Evolutionary conservation across 2,113 vertebrate species (phyloP), one percentile per base, ranked within the genome.

Genomic region (Mormyrus iriodes): DNA sequence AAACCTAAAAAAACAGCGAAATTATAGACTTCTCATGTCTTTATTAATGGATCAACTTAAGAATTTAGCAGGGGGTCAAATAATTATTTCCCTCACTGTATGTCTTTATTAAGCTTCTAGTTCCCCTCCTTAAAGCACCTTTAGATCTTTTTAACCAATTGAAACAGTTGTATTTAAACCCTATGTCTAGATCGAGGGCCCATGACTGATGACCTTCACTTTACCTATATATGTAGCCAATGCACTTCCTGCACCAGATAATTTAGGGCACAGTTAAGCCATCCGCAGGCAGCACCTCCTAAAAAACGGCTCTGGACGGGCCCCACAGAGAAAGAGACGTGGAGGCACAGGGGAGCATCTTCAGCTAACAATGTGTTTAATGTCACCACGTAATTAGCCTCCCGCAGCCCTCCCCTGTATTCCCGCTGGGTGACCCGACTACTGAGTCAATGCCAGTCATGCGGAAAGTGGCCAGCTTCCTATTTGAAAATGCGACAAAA

Each of bases 381-480:
- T 94, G 93, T 92, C 94, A 95, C 89, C 90, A 91, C 91, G 86
- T 92, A 94, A 93, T 95, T 95, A 94, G 93, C 92, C 91, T 93
- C 94, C 94, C 65, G 93, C 86, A 90, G 92, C 55, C 87, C 0
- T 90, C 44, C 10, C 73, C 65, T 88, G 44, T n/a, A 39, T 52
- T 92, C 42, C 92, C 42, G 90, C 90, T 73, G 92, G 91, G 88
- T 91, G 52, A 51, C 92, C 91, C 87, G 90, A 91, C 91, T 92
- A 79, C 91, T 90, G 92, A 88, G 88, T 93, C 93, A 90, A 94
- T 94, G 94, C 91, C 88, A 93, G 93, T 93, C 95, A 94, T 91
- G 90, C 90, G 83, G 83, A 83, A 49, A 35, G 73, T 5, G 35
- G n/a, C 84, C 51, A 48, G 73, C 1, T 55, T 82, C 17, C 73